Conservation (phyloP, 2,113 vertebrate genomes). For the Chinchilla lanigera region DNA sequence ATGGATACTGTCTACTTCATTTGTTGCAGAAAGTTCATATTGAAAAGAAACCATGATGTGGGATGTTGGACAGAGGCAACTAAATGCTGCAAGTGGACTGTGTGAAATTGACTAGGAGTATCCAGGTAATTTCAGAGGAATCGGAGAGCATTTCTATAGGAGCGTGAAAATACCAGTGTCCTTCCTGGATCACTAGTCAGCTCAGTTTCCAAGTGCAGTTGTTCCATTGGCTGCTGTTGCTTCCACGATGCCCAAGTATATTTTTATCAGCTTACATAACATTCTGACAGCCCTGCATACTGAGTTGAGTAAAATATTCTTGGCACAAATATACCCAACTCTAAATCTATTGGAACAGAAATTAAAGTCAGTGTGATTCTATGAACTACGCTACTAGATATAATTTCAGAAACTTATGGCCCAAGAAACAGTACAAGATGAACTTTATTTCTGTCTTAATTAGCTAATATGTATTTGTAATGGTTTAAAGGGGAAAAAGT, state of each 20-base stretch:
- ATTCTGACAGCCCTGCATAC: background rate
- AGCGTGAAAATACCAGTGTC: constrained; percentile 29
- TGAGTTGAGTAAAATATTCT: background rate
- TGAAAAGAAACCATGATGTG: background rate
- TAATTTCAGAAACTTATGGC: background rate
- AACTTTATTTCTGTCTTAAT: background rate
- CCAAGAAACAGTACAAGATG: constrained; percentile 25
- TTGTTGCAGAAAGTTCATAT: constrained; percentile 33
- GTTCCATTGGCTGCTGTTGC: background rate
- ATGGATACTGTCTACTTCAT: constrained; percentile 12
- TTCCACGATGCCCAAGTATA: background rate
- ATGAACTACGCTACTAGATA: background rate
- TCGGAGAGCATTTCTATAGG: constrained; percentile 14
- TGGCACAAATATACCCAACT: background rate
- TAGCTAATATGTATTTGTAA: constrained; percentile 14
- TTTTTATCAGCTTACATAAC: constrained; percentile 50
- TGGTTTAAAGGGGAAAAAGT: background rate
- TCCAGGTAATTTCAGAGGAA: constrained; percentile 35
- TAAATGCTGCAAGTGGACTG: background rate
- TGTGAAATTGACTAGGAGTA: background rate
- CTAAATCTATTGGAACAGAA: background rate
- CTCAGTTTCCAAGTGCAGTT: background rate
- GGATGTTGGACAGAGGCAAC: background rate
- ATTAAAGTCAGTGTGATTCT: background rate
- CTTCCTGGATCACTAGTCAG: background rate